Evolutionary conservation across 2,888 invertebrate species (phyloP).

Genomic region (Heteromurus nitidus): DNA sequence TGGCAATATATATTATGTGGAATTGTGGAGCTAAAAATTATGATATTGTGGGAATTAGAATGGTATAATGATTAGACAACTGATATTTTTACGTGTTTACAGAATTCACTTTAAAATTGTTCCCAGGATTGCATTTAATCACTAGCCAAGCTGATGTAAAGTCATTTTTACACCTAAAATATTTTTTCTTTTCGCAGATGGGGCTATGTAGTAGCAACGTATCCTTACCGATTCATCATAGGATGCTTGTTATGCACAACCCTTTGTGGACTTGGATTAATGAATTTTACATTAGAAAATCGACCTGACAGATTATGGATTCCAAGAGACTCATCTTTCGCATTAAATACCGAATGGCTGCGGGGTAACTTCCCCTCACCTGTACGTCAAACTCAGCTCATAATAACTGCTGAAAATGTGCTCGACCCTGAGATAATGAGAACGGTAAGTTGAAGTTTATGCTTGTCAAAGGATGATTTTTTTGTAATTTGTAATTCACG

Average conservation of each 20-base stretch:
- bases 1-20: no score
- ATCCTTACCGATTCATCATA: conserved; percentile 81
- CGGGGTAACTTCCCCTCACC: conserved; percentile 82
- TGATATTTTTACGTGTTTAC: neutral
- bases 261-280: conserved; percentile 80
- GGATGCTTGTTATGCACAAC: conserved; percentile 79
- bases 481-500: no score
- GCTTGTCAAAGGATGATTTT: no score
- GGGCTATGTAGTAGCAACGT: conserved; percentile 80
- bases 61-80: neutral
- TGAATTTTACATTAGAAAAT: conserved; percentile 83
- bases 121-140: no score
- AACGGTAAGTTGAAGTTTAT: conserved; percentile 76
- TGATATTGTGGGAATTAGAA: no score
- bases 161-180: conserved; percentile 5
- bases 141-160: no score
- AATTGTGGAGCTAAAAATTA: no score
- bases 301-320: conserved; percentile 87
- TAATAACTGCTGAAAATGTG: conserved; percentile 82
- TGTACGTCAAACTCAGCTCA: conserved; percentile 80
- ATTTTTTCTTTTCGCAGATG: conserved; percentile 76
- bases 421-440: conserved; percentile 80
- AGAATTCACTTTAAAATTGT: no score
- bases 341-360: conserved; percentile 84
- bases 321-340: conserved; percentile 83